Conservation (phyloP, 2,888 invertebrate species). For the Aspidiotus rigidus region DNA sequence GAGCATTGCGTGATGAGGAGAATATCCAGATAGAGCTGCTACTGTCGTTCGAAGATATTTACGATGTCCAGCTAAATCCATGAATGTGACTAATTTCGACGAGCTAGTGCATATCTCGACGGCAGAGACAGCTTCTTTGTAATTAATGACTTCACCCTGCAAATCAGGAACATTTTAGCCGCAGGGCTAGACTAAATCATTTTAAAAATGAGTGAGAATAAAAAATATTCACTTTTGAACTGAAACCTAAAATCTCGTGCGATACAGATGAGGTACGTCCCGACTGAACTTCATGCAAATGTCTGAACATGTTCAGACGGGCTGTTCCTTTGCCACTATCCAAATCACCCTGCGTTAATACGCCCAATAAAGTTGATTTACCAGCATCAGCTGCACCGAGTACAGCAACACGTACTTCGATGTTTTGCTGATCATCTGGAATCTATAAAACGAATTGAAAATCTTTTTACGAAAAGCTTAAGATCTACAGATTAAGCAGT, state of each 20-base stretch:
- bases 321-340: slow-evolving; percentile 95
- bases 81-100: slow-evolving; percentile 84
- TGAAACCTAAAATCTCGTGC: slow-evolving; percentile 94
- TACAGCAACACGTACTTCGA: slow-evolving; percentile 85
- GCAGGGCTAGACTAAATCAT: slow-evolving; percentile 2
- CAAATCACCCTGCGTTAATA: slow-evolving; percentile 87
- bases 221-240: slow-evolving; percentile 51
- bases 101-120: slow-evolving; percentile 90
- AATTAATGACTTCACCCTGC: slow-evolving; percentile 76
- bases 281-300: slow-evolving; percentile 88
- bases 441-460: slow-evolving; percentile 43
- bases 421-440: slow-evolving; percentile 75
- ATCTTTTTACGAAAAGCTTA: too few species aligned
- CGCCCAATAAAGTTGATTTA: slow-evolving; percentile 93
- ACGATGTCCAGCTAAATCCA: slow-evolving; percentile 91
- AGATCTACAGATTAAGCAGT: too few species aligned
- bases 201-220: neutral
- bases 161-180: slow-evolving; percentile 16
- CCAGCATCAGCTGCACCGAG: slow-evolving; percentile 93
- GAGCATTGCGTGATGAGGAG: slow-evolving; percentile 66
- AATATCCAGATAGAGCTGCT: slow-evolving; percentile 72
- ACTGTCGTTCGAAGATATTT: slow-evolving; percentile 94
- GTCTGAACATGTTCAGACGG: slow-evolving; percentile 86
- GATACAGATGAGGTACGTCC: slow-evolving; percentile 92
- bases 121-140: slow-evolving; percentile 78